These are phyloP conservation scores for Callopanchax toddi DNA, from an alignment of 2,113 vertebrate species.

Conservation along the genomic window DNA sequence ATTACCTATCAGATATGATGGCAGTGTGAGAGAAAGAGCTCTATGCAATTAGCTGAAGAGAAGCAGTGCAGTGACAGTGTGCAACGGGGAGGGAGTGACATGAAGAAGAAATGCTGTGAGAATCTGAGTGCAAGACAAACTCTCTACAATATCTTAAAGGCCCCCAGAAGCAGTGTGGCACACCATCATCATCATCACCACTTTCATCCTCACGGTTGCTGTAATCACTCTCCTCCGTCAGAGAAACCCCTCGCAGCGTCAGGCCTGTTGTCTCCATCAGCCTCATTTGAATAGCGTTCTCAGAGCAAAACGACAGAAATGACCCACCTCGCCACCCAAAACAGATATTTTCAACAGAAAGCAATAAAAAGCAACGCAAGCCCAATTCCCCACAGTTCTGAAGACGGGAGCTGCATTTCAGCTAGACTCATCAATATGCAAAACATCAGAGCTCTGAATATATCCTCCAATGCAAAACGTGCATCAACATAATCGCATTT, in stretches of 20 bases:
- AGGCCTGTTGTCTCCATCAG: constrained; percentile 41
- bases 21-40: background rate
- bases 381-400: constrained; percentile 65
- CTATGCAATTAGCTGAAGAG: constrained; percentile 20
- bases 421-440: constrained; percentile 78
- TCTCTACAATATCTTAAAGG: constrained; percentile 32
- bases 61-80: constrained; percentile 23
- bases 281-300: constrained; percentile 64
- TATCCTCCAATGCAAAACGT: constrained; percentile 69
- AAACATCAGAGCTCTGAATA: constrained; percentile 72
- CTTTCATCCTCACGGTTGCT: constrained; percentile 32
- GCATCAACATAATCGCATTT: constrained; percentile 56
- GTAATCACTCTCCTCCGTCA: constrained; percentile 44
- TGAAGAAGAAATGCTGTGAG: constrained; percentile 27
- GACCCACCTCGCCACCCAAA: constrained; percentile 53
- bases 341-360: constrained; percentile 66
- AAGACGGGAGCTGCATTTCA: constrained; percentile 64
- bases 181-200: constrained; percentile 46
- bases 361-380: constrained; percentile 66
- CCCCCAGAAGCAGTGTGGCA: constrained; percentile 28
- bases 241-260: constrained; percentile 38
- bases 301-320: constrained; percentile 6
- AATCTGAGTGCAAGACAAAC: constrained; percentile 43
- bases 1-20: background rate
- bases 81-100: constrained; percentile 20